Evolutionary conservation across 2,888 invertebrate species (phyloP), one percentile per base, ranked within the genome.

Genomic region (Xestia c-nigrum): DNA sequence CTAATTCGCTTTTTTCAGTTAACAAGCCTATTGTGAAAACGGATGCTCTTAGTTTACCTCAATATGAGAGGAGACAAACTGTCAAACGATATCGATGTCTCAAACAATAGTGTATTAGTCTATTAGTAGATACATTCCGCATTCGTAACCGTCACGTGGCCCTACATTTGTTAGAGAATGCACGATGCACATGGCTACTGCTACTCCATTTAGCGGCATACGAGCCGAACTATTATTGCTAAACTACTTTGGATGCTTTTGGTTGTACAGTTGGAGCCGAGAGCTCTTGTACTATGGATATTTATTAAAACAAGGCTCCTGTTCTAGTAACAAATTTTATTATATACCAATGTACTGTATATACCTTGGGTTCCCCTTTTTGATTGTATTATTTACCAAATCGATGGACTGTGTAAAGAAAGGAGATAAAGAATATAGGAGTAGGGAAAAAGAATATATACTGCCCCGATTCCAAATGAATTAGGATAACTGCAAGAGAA

Each of bases 161-260:
- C 72, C 65, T 77, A 81, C 76, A 64, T 71, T 74, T 65, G 64
- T 68, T 69, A 61, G 72, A 31, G 83, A 63, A 67, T 67, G 61
- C 76, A 71, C 65, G 3, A 46, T 64, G 59, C 78, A 81, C 70
- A 78, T 81, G 72, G 72, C 57, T 72, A 73, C 47, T 63, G 72
- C 57, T 72, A 73, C 47, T 63, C 65, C 47, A 70, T 46, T 63
- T 31, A 31, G 61, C 72, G 40, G 38, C 78, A 69, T 38, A 70
- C 40, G 40, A 10, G 14, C 43, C 24, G 24, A 46, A 43, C 67
- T 68, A 82, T 72, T 69, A 57, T 78, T 80, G 65, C 61, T 50
- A 40, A 21, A n/a, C n/a, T 72, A 66, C 59, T 78, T 69, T 43
- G n/a, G 50, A 68, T 59, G 59, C 55, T 50, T 76, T 65, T 31